Evolutionary conservation across 2,888 invertebrate species (phyloP).

Genomic region (Gonocerus acuteangulatus): DNA sequence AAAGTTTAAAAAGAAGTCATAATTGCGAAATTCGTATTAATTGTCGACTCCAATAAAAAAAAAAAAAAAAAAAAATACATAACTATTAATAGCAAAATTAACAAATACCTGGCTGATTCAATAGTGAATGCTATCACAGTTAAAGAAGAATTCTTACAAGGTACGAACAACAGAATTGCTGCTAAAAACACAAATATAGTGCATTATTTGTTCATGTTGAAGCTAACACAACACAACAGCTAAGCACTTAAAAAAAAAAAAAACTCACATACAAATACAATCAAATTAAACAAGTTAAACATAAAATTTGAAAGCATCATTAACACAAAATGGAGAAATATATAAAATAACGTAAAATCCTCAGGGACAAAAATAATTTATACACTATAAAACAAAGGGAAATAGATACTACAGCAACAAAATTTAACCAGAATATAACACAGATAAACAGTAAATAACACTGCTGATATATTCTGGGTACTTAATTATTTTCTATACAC

Average conservation of each 20-base stretch:
- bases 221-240: constrained; percentile 28
- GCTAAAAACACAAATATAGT: constrained; percentile 30
- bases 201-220: constrained; percentile 30
- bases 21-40: background rate
- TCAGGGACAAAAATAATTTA: constrained; percentile 23
- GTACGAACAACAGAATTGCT: constrained; percentile 15
- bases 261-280: constrained; percentile 21
- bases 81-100: constrained; percentile 24
- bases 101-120: constrained; percentile 15
- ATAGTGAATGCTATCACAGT: constrained; percentile 36
- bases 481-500: background rate
- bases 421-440: constrained; percentile 7
- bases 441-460: constrained; percentile 11
- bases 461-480: background rate
- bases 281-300: constrained; percentile 18
- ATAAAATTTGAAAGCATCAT: constrained; percentile 10
- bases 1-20: background rate
- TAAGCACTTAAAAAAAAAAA: constrained; percentile 11
- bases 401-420: constrained; percentile 22
- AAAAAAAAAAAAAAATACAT: constrained; percentile 13
- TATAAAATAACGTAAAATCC: constrained; percentile 16
- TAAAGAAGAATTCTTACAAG: constrained; percentile 28
- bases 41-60: constrained; percentile 3
- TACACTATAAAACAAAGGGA: constrained; percentile 6
- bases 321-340: constrained; percentile 8